Evolutionary conservation across 2,888 invertebrate species (phyloP), one percentile per base, ranked within the genome.

Genomic region (Cinara cedri): DNA sequence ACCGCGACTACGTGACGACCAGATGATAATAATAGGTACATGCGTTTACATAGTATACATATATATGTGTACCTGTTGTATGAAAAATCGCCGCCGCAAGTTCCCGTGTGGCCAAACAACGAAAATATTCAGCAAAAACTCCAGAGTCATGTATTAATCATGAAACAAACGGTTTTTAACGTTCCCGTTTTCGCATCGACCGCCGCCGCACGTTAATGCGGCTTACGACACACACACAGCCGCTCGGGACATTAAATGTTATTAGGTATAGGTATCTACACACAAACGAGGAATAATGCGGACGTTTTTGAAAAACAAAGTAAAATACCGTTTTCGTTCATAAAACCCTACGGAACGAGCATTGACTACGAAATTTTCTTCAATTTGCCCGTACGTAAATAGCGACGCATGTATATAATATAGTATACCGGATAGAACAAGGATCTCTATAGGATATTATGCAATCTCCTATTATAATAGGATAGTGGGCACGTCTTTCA

Each of bases 101-200:
- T 65, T 65, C 24, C 13, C 24, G 54, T 19, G 51, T 63, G 44
- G 65, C 46, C 55, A 55, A 66, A 54, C 75, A 66, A 75, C 66
- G 51, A 72, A 72, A 72, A 81, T 74, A 74, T 74, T 81, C 66
- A 66, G 66, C 60, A 60, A 72, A n/a, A 72, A 72, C 63, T 66
- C 65, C 46, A 49, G 57, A 54, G 57, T 65, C 66, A 74, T 66
- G 74, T 74, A 81, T 74, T 81, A 74, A 81, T 81, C 81, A 68
- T 57, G 57, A 81, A 81, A 74, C 65, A 81, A 74, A 66, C 65
- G 66, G 68, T 72, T 80, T 57, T 66, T 62, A 80, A n/a, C 49
- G 46, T 44, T 76, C 76, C 76, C 76, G 66, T 76, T 76, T 68
- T 68, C 57, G 68, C 68, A 57, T 75, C 26, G 46, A 8, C 0